Percentiles rank a stretch among this genome's conserved stretches.
phyloP scores from a whole-genome alignment of 2,888 invertebrate genomes.

The Mystacides longicornis region DNA sequence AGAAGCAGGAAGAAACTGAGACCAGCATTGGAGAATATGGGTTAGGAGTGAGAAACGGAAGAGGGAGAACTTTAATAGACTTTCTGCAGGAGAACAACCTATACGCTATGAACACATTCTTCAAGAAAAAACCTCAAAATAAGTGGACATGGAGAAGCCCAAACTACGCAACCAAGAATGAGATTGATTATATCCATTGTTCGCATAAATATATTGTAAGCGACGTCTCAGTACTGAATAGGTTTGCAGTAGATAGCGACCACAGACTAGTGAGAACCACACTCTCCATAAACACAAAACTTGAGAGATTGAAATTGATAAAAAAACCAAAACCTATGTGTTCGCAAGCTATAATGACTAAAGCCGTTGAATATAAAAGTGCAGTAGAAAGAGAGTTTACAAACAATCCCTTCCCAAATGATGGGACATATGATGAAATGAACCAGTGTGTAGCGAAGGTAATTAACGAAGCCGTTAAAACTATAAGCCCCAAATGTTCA shows the following conservation, averaged over 20 bases:
- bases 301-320: neutral
- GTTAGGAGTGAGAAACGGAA: neutral
- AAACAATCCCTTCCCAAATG: neutral
- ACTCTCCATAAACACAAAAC: neutral
- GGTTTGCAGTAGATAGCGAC: neutral
- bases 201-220: slow-evolving; percentile 3
- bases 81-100: neutral
- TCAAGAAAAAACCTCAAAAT: too few species aligned
- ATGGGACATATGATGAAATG: neutral
- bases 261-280: slow-evolving; percentile 2
- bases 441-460: neutral
- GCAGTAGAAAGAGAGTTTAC: neutral
- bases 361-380: neutral
- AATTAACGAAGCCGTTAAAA: neutral
- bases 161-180: neutral
- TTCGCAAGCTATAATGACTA: neutral
- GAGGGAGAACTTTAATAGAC: neutral
- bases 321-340: neutral
- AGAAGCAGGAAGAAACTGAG: neutral
- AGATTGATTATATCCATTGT: neutral
- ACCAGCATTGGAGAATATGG: neutral
- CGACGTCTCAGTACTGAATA: neutral
- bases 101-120: neutral
- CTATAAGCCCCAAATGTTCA: neutral
- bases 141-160: too few species aligned